Percentiles rank a stretch among this genome's conserved stretches.
These are phyloP conservation scores for Ametastegia equiseti DNA, from an alignment of 2,888 invertebrate genomes.

Conservation along the genomic window DNA sequence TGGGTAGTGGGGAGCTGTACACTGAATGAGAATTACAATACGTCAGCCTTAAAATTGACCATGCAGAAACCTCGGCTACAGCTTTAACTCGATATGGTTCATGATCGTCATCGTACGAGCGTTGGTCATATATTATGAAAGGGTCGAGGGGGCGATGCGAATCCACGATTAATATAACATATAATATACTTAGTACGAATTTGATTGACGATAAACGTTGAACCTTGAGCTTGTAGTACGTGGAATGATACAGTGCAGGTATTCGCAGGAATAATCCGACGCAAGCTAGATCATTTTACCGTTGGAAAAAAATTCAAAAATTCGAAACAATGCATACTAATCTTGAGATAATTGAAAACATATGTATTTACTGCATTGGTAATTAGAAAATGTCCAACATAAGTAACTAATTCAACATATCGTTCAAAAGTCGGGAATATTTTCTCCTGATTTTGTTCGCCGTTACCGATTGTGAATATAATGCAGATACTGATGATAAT, in stretches of 20 bases:
- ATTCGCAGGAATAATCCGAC: neutral
- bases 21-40: neutral
- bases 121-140: too few relatives aligned
- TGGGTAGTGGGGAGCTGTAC: neutral
- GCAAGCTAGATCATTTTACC: too few relatives aligned
- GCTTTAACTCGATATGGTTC: neutral
- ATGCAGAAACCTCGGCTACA: neutral
- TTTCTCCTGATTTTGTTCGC: too few relatives aligned
- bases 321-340: too few relatives aligned
- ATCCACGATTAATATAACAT: neutral
- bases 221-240: neutral
- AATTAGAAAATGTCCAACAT: too few relatives aligned
- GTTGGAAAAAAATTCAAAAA: too few relatives aligned
- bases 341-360: too few relatives aligned
- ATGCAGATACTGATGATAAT: too few relatives aligned
- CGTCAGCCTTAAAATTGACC: constrained; percentile 1
- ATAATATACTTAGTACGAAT: neutral
- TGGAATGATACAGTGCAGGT: neutral
- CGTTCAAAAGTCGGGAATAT: too few relatives aligned
- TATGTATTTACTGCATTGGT: too few relatives aligned
- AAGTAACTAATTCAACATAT: too few relatives aligned
- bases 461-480: too few relatives aligned
- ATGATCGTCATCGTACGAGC: neutral
- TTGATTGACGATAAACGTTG: neutral
- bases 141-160: neutral